Conservation (phyloP, 2,113 vertebrate genomes). For the Mobula birostris region DNA sequence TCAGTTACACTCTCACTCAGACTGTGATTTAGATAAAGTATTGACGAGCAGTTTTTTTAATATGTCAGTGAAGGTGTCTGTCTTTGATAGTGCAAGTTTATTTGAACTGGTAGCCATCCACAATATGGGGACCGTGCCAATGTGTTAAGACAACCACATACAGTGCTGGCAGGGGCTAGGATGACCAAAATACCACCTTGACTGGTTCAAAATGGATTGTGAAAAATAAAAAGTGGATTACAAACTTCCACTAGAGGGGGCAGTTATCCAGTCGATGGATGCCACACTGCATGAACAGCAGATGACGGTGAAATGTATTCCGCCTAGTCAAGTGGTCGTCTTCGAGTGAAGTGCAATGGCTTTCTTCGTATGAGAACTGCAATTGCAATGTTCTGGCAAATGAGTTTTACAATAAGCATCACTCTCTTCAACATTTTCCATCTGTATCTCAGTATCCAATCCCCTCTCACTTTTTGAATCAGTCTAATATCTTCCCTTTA, state of each 20-base stretch:
- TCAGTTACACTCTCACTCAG: no score
- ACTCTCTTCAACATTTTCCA: neutral
- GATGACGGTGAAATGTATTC: neutral
- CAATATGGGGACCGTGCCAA: no score
- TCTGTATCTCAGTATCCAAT: neutral
- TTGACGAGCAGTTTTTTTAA: no score
- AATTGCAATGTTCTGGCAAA: neutral
- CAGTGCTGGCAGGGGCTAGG: no score
- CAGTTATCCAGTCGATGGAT: neutral
- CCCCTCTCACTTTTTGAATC: neutral
- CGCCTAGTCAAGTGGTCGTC: no score
- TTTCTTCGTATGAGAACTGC: neutral
- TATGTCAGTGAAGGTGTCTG: no score
- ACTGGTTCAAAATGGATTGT: no score
- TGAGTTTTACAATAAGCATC: neutral
- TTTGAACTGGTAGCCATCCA: no score
- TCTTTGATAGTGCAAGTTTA: no score
- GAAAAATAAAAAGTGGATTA: neutral
- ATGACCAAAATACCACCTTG: no score
- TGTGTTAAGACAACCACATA: no score
- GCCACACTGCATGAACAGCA: neutral
- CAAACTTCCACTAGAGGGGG: slow-evolving; percentile 11
- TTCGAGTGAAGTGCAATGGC: neutral
- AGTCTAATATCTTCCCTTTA: neutral
- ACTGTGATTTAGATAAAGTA: no score